Evolutionary conservation across 64 coral and sea anemone genomes (phyloP), one percentile per base, ranked within the genome.

Genomic region (Stylophora pistillata): DNA sequence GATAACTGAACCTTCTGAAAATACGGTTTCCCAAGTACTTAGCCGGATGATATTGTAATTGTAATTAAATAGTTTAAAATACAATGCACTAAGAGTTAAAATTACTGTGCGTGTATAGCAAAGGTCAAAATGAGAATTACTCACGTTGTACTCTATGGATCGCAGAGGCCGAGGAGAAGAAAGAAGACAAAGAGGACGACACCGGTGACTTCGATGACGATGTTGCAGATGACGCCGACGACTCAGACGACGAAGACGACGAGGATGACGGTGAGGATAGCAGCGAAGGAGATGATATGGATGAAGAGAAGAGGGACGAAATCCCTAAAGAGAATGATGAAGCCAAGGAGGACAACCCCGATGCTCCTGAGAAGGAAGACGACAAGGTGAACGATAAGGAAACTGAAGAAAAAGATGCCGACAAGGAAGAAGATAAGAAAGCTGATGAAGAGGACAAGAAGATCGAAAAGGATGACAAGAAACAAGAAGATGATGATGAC

Each of bases 171-270:
- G 33, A 73, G 55, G 63, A 87, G n/a, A 55, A 85, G 12, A 80
- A 91, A 0, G 59, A 18, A 3, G 71, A 85, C 12, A 80, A 91
- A 0, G 59, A 18, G 0, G 73, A 74, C 13, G 90, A 92, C 41
- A 86, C 47, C 47, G 90, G 82, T 59, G 90, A 92, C 26, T 75
- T 86, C 23, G 90, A 92, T 58, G 90, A 86, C 85, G 90, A 92
- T 41, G 72, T 86, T 58, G 54, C 53, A 14, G 70, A 72, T 17
- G 86, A 74, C 57, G 86, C 58, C 52, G 55, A 23, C 23, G 89
- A 91, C 30, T 77, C 64, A 0, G 74, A 66, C 33, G 77, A 78
- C 3, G 61, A 85, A 16, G 72, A 56, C 5, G 56, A 64, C 18
- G 89, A 85, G 17, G 89, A 47, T 62, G 89, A 85, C 18, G 80